Base-by-base conservation (phyloP, 2,888 invertebrate species). In the Ommatoiulus sabulosus region DNA sequence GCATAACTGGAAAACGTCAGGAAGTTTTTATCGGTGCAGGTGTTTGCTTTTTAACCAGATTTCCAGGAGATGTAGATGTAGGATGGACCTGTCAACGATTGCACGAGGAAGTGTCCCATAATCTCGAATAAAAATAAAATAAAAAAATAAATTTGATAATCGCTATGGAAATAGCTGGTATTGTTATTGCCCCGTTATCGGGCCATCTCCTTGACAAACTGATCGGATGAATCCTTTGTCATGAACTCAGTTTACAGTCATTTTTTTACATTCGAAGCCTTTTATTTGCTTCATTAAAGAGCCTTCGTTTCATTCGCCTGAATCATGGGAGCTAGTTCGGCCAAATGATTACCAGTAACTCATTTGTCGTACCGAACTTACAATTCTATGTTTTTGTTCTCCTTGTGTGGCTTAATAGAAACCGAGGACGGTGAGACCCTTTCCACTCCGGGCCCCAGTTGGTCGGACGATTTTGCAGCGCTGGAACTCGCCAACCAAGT, bases 341-440 rank as follows among this genome's bases (percentile, higher is more conserved):
- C 35, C 35, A 35, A 35, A 0, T 35, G 35, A 35, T 35, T 35
- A 35, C 35, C 35, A 35, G 35, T 35, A 35, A 35, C 35, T 35
- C 35, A 2, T 35, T 35, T 35, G 35, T 35, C 35, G 0, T 35
- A 35, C 35, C 35, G 3, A 57, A 17, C 57, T 57, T 17, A 57
- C 10, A 4, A 17, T 57, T 57, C 57, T 57, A 57, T 84, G 35
- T 84, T n/a, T 84, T 44, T 84, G 17, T 6, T 84, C 1, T 84
- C 84, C 15, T 43, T 84, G 43, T 84, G 24, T 44, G 5, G 15
- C n/a, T 35, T 84, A 35, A 35, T 35, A 84, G 84, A 84, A 44
- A 84, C 44, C 17, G 84, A 84, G 15, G 84, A 84, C 44, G 84
- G 84, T 15, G 84, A 84, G n/a, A 84, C 84, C 43, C 43, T 84